phyloP scores from a whole-genome alignment of 2,113 vertebrate species.

The Campylorhamphus procurvoides region DNA sequence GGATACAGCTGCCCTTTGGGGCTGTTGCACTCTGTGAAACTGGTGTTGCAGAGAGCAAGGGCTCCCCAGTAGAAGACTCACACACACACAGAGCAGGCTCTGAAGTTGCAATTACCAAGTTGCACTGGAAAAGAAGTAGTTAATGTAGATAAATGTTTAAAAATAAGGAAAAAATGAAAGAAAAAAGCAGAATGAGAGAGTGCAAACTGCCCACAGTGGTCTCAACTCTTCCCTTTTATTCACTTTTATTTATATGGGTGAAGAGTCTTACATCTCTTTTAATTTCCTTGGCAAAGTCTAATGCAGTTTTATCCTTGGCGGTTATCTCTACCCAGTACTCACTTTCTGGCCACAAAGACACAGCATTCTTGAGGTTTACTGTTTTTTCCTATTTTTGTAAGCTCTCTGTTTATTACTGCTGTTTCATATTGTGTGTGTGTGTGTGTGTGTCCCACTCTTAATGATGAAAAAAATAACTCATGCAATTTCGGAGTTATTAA shows the following conservation, averaged over 20 bases:
- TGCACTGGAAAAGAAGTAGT: background rate
- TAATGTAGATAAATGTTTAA: background rate
- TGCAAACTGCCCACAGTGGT: background rate
- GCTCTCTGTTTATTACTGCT: background rate
- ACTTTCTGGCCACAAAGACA: background rate
- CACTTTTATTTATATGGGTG: background rate
- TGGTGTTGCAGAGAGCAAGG: background rate
- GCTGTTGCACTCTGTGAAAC: background rate
- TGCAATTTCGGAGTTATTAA: background rate
- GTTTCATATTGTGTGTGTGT: background rate
- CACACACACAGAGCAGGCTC: background rate
- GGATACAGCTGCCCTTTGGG: background rate
- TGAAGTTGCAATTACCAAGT: background rate
- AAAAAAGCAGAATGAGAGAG: background rate
- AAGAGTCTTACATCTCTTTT: background rate
- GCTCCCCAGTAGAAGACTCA: rapidly evolving
- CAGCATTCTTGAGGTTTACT: background rate
- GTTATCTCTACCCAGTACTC: rapidly evolving
- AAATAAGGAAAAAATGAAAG: background rate
- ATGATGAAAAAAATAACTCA: background rate
- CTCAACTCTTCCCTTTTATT: background rate
- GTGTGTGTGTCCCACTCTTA: background rate
- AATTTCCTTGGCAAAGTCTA: background rate
- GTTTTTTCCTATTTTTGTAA: background rate
- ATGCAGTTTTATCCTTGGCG: background rate